Conservation (phyloP, 2,888 invertebrate genomes). For the Sarcophaga rosellei region DNA sequence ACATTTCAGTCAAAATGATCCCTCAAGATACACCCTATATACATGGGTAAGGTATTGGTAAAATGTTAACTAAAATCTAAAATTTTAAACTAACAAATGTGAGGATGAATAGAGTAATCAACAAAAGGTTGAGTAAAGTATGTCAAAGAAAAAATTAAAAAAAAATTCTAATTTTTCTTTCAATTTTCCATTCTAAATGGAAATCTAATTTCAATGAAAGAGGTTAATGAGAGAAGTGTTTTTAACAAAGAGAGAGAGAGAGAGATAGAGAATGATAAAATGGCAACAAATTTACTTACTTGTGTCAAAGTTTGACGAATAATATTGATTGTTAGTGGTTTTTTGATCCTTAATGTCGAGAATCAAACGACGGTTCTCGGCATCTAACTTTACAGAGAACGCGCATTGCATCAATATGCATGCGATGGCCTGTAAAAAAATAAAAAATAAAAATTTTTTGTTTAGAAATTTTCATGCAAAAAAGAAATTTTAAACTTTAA, state of each 20-base stretch:
- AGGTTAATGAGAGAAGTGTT: background rate
- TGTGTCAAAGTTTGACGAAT: conserved; percentile 88
- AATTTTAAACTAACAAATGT: too few relatives aligned
- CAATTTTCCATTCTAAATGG: conserved; percentile 43
- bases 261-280: background rate
- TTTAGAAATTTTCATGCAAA: background rate
- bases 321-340: conserved; percentile 87
- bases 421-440: conserved; percentile 81
- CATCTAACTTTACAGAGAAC: conserved; percentile 77
- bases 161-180: background rate
- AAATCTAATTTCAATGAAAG: conserved; percentile 43
- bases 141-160: conserved; percentile 24
- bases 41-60: background rate
- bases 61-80: conserved; percentile 8
- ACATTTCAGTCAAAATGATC: conserved; percentile 31
- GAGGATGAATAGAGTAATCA: conserved; percentile 20
- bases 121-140: conserved; percentile 12
- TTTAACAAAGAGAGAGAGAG: too few relatives aligned
- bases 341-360: conserved; percentile 88
- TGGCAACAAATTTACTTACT: conserved; percentile 83
- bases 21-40: conserved; percentile 17
- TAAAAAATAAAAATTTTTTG: conserved; percentile 28
- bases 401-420: conserved; percentile 80
- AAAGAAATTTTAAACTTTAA: background rate
- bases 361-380: conserved; percentile 85